These are phyloP conservation scores for Sebastolobus alascanus DNA, from an alignment of 2,797 vertebrate genomes.

Conservation along the genomic window DNA sequence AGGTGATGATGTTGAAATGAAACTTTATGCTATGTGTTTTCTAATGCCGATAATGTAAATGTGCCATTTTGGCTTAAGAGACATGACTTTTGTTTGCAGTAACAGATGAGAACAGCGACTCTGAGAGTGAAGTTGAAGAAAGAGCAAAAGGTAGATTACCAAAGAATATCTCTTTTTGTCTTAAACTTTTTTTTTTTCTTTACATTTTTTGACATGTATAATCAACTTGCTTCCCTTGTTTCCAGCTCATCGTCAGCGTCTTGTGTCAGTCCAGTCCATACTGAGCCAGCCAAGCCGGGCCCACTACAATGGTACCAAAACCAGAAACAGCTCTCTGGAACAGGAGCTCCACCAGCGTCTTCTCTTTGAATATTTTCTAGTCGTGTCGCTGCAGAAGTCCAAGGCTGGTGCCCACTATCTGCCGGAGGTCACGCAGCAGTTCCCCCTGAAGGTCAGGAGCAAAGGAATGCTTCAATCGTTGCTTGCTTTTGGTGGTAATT, in stretches of 20 bases:
- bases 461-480: background rate
- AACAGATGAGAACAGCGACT: slow-evolving; percentile 94
- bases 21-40: background rate
- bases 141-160: slow-evolving; percentile 87
- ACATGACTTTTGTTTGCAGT: slow-evolving; percentile 72
- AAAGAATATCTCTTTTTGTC: background rate
- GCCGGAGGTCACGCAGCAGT: slow-evolving; percentile 92
- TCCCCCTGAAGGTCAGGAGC: slow-evolving; percentile 87
- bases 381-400: slow-evolving; percentile 91
- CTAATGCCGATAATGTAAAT: background rate
- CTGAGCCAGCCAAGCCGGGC: slow-evolving; percentile 58
- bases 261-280: slow-evolving; percentile 69
- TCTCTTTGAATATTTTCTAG: slow-evolving; percentile 93
- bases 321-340: slow-evolving; percentile 44
- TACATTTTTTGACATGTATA: background rate
- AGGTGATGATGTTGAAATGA: slow-evolving; percentile 77
- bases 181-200: background rate
- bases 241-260: slow-evolving; percentile 73
- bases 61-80: background rate
- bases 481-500: background rate
- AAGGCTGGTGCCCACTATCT: slow-evolving; percentile 86
- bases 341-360: slow-evolving; percentile 87
- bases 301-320: slow-evolving; percentile 45
- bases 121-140: slow-evolving; percentile 93
- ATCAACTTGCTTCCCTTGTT: background rate